A percentile compares a stretch with the other conserved stretches of the same genome.
phyloP scores from a whole-genome alignment of 1,140 invertebrate species.

The Aphidius gifuensis region DNA sequence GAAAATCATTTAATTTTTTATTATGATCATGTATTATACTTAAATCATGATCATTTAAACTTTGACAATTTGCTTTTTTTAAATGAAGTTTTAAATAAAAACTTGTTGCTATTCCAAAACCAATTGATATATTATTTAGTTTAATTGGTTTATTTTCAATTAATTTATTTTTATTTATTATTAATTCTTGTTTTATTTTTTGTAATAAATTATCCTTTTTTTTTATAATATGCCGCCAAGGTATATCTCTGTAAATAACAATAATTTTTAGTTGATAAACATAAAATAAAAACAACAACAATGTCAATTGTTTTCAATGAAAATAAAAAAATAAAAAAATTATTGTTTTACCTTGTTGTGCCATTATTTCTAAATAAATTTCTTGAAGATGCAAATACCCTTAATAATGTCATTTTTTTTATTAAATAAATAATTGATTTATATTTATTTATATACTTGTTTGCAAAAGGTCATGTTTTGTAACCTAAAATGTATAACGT shows the following conservation, averaged over 20 bases:
- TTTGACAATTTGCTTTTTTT: conserved; percentile 20
- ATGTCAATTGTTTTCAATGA: background rate
- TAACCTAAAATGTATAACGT: too few relatives aligned
- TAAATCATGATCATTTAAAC: conserved; percentile 3
- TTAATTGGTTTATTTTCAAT: background rate
- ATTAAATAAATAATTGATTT: too few relatives aligned
- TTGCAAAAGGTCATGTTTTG: too few relatives aligned
- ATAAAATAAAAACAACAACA: conserved; percentile 7
- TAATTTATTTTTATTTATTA: conserved; percentile 14
- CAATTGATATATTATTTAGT: background rate
- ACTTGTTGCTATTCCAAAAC: conserved; percentile 24
- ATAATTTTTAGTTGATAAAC: conserved; percentile 26
- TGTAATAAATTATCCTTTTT: conserved; percentile 20
- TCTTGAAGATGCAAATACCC: background rate
- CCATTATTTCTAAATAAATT: background rate
- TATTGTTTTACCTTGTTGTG: background rate
- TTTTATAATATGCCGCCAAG: conserved; percentile 20
- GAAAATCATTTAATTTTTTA: conserved; percentile 40
- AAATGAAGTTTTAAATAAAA: conserved; percentile 17
- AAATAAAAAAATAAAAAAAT: background rate
- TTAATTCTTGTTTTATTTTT: conserved; percentile 28
- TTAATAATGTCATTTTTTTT: background rate
- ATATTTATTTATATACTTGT: too few relatives aligned
- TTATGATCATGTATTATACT: conserved; percentile 14
- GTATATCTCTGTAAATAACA: conserved; percentile 25